Base-by-base conservation (phyloP, 2,797 vertebrate species). In the Rhodeus uyekii region DNA sequence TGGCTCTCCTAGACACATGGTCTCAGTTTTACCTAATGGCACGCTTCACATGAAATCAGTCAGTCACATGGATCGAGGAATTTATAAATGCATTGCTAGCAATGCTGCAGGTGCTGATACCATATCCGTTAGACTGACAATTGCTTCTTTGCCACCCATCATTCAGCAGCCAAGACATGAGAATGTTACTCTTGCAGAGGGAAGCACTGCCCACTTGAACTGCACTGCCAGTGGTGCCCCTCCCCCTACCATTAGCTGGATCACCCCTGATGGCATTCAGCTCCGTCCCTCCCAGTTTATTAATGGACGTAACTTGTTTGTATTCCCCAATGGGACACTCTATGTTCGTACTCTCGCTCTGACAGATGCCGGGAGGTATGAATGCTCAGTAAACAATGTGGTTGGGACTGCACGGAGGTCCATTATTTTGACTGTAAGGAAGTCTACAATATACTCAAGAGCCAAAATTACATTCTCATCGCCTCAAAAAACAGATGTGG, bases 311-410 rank as follows among this genome's bases (percentile, higher is more conserved):
- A 96, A 96, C 87, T 76, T 94, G 0, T 90, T 94, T 48, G 95
- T 98, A 71, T 97, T 98, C 86, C 96, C 96, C 68, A 99, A 99
- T 8, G 98, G 98, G 8, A 99, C 98, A 0, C 94, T 99, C 0
- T 91, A 94, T 81, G 92, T 99, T 75, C 93, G 90, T 18, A 90
- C 87, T 0, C 55, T 96, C 0, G 88, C 90, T 3, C 87, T 83
- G 0, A 89, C 78, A 34, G 93, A 98, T 81, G 90, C 91, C 1
- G 97, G 97, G 5, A 93, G 76, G 64, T 99, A 99, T 0, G 93
- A 96, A 84, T 99, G 98, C 64, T 90, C 92, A 71, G 97, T 96
- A 8, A 93, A 92, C 78, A 98, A 96, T 50, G 65, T 87, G 4
- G 91, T 96, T 71, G 96, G 95, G 2, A 87, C 92, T 3, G 94